Evolutionary conservation across 2,797 vertebrate genomes (phyloP), one percentile per base, ranked within the genome.

Genomic region (Threskiornis aethiopicus): DNA sequence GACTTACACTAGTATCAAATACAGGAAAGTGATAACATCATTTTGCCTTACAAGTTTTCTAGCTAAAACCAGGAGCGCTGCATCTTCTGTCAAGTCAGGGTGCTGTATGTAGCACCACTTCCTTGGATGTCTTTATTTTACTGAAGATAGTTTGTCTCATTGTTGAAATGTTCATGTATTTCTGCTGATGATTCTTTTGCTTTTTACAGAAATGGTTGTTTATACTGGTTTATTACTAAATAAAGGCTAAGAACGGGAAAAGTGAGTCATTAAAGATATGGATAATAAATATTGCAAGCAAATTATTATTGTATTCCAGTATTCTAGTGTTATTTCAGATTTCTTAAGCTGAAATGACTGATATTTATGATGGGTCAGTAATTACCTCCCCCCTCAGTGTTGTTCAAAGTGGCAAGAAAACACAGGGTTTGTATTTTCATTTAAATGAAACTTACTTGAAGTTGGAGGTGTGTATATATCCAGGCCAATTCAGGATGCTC

Each of bases 1-100:
- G 17, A 62, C 13, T 41, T 58, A 13, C 0, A 13, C 8, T 28
- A 2, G 0, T 21, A 13, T 41, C 46, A 72, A 49, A 29, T 61
- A 16, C 10, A 29, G 37, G 51, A 26, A 69, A 26, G 33, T 5
- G 13, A 29, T 35, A 10, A 10, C 0, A 4, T 64, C 15, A 14
- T 26, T 93, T 83, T 77, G 46, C 25, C n/a, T 76, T 37, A 41
- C 5, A 16, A 31, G 14, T 44, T 52, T 61, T 62, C 29, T 54
- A 10, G 19, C 49, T 62, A 22, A 59, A 82, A 22, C 20, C 15
- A 9, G 13, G 39, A 78, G 29, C 47, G 35, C 35, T 82, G 51
- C 39, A 52, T 75, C 39, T 93, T 72, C 81, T 80, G 39, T 67
- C n/a, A 54, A 47, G 28, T 64, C 26, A 51, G 37, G 19, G 8